Percentiles rank a stretch among this genome's conserved stretches.
Evolutionary conservation across 2,888 invertebrate species (phyloP).

Genomic region (Leptopilina myrica): DNA sequence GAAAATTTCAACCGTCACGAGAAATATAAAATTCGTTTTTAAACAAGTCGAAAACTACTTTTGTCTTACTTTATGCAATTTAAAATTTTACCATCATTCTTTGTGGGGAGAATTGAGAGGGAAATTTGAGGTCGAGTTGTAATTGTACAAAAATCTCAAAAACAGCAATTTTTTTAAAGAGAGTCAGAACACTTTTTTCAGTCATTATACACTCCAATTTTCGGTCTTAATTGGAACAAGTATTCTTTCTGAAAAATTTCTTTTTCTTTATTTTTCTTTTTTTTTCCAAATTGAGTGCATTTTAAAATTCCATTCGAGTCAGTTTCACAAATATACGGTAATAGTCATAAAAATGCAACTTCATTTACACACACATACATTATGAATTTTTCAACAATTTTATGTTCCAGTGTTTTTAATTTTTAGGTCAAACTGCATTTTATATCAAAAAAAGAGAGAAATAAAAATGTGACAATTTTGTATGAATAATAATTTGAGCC

Average conservation of each 20-base stretch:
- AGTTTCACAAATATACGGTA: not conserved
- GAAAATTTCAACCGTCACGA: no score
- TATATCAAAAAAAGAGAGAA: no score
- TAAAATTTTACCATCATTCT: not conserved
- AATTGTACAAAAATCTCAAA: not conserved
- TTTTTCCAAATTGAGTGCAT: not conserved
- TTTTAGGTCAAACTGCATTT: not conserved
- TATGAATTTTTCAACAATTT: not conserved
- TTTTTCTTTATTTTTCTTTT: not conserved
- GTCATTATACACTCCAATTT: not conserved
- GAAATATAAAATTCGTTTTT: not conserved
- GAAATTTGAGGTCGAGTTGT: not conserved
- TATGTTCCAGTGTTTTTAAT: not conserved
- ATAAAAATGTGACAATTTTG: no score
- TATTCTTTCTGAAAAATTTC: not conserved
- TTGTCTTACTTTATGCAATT: not conserved
- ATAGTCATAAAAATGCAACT: not conserved
- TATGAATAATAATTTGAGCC: no score
- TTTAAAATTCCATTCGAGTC: constrained; percentile 2
- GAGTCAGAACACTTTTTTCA: not conserved
- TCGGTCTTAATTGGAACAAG: not conserved
- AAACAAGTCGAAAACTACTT: not conserved
- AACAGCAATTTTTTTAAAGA: not conserved
- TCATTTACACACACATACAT: not conserved
- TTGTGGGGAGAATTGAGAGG: not conserved